Evolutionary conservation across 2,113 vertebrate species (phyloP), one percentile per base, ranked within the genome.

Genomic region (Xyliphius kryptos): DNA sequence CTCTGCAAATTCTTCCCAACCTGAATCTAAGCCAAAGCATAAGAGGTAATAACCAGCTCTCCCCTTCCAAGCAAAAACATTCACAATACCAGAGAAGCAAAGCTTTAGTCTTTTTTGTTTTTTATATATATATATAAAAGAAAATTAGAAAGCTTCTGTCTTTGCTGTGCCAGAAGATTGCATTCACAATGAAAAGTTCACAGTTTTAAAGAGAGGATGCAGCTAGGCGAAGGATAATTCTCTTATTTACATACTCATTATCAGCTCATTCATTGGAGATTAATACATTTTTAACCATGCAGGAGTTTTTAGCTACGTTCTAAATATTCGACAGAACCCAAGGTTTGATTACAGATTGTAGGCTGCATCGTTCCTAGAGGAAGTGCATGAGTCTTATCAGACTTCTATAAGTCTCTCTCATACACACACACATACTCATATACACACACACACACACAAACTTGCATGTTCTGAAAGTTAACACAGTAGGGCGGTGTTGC

Each of bases 141-240:
- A 65, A 66, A 69, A 64, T 48, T 77, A 66, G 56, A 77, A 70
- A 73, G 75, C 74, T 74, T 74, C 73, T 64, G 68, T 61, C 5
- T 55, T 53, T 46, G 56, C 71, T 74, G 77, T 66, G 68, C 52
- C 72, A 53, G 63, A 77, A 74, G 71, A 74, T 76, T 79, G 77
- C 75, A 79, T 79, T 79, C 75, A 77, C 75, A 67, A 77, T 72
- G n/a, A 55, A 75, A 67, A 75, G 52, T 75, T 79, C 77, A 79
- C 77, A 79, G 77, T 79, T 77, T 79, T 72, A 79, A 74, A 66
- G n/a, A 77, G 71, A 74, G 68, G 70, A 68, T 75, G 75, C 73
- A 72, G 72, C 69, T 75, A 73, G 63, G 68, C 73, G n/a, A 74
- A 77, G 67, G 32, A 69, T 72, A 68, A 67, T 54, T 62, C 51